Percentiles rank a stretch among this genome's conserved stretches.
These are phyloP conservation scores for Casuarius casuarius DNA, from an alignment of 2,113 vertebrate genomes.

Conservation along the genomic window DNA sequence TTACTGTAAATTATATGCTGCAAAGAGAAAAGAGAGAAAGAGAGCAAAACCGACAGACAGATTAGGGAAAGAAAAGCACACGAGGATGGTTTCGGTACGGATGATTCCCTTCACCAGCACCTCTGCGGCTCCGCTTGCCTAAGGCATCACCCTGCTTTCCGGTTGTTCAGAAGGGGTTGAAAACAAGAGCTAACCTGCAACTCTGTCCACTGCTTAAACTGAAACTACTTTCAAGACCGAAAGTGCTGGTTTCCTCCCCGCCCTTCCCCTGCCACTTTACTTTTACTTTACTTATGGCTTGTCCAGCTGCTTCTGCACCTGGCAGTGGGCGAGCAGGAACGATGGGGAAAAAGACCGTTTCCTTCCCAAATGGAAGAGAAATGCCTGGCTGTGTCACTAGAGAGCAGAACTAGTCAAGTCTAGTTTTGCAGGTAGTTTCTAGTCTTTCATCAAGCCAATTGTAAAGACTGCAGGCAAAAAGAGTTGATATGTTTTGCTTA, in stretches of 20 bases:
- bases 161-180: background rate
- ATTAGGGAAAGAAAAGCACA: background rate
- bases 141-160: background rate
- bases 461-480: background rate
- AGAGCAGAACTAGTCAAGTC: background rate
- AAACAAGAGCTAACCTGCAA: background rate
- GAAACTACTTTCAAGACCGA: slow-evolving; percentile 40
- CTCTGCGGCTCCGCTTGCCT: background rate
- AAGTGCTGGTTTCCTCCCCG: background rate
- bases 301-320: background rate
- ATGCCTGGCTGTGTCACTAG: background rate
- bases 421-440: background rate
- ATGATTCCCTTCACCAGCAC: background rate
- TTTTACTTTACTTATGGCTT: slow-evolving; percentile 25
- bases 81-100: background rate
- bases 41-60: background rate
- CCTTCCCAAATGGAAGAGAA: background rate
- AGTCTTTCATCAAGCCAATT: background rate
- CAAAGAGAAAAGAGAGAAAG: slow-evolving; percentile 62
- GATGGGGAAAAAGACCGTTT: background rate
- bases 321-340: slow-evolving; percentile 2
- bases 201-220: background rate
- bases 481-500: background rate
- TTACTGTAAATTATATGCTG: slow-evolving; percentile 78
- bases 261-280: slow-evolving; percentile 33